Percentiles rank a stretch among this genome's conserved stretches.
Conservation (phyloP, 2,113 vertebrate species). For the Pithys albifrons region DNA sequence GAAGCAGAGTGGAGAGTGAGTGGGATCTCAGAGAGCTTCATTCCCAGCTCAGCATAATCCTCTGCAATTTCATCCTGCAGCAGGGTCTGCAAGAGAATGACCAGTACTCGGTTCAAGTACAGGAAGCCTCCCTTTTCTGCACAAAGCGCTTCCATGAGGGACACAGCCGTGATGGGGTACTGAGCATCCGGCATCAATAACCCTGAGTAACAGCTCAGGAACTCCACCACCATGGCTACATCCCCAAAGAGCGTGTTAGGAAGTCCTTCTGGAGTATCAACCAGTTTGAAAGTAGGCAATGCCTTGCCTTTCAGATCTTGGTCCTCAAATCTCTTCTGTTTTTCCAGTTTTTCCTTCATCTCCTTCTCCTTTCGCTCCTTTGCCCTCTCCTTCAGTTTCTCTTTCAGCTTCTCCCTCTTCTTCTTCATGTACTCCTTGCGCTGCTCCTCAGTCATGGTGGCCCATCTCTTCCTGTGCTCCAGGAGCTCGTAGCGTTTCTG, state of each 20-base stretch:
- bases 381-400: constrained; percentile 89
- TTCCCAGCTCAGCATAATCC: constrained; percentile 93
- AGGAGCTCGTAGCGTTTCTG: constrained; percentile 91
- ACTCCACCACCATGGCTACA: constrained; percentile 93
- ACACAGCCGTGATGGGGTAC: constrained; percentile 88
- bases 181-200: constrained; percentile 92
- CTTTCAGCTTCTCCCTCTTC: constrained; percentile 86
- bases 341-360: constrained; percentile 86
- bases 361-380: constrained; percentile 91
- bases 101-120: constrained; percentile 91
- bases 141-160: constrained; percentile 91
- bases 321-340: constrained; percentile 91
- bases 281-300: constrained; percentile 86
- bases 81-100: constrained; percentile 93
- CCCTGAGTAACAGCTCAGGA: constrained; percentile 90
- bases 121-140: constrained; percentile 90
- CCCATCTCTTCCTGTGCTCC: constrained; percentile 90
- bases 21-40: constrained; percentile 94
- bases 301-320: constrained; percentile 85
- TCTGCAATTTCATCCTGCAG: constrained; percentile 96
- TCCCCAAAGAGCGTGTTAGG: constrained; percentile 95
- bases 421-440: constrained; percentile 86
- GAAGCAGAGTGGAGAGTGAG: constrained; percentile 93
- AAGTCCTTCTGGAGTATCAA: constrained; percentile 94
- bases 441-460: constrained; percentile 92